Evolutionary conservation across 2,113 vertebrate genomes (phyloP), one percentile per base, ranked within the genome.

Genomic region (Thermophis baileyi): DNA sequence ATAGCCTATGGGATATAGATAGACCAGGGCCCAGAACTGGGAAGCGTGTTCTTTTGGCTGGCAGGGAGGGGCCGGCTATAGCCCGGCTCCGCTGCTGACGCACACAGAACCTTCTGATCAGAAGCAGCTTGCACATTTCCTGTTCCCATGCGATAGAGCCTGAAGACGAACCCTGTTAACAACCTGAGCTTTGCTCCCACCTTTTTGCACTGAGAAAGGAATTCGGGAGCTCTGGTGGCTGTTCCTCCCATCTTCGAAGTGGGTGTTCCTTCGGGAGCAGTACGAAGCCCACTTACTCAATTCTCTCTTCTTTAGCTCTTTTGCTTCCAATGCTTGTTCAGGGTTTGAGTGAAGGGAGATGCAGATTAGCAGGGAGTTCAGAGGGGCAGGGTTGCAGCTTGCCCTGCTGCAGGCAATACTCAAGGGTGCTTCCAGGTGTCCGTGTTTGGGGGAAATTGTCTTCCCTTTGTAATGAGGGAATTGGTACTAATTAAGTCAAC

Each of bases 1-100:
- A 86, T 90, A 90, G 89, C 92, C 40, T 40, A 46, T 90, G 81
- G 88, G 92, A 60, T 93, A 93, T 90, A 93, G 92, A 93, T 93
- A 93, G 92, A 51, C 74, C 74, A 49, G 51, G 89, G n/a, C 88
- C 89, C 89, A 51, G 89, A 90, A 49, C 46, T 22, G 89, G 47
- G 74, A 51, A 22, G 46, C n/a, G 0, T 87, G 74, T 89, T 93
- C 89, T 60, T 93, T 93, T 90, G 92, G 54, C 89, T 90, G 89
- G 81, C 89, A 46, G n/a, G 81, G 81, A 87, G 88, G 55, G 47
- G 92, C 54, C 86, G 89, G 89, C 86, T 93, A 53, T 35, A 93
- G 88, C 92, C 46, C 30, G 16, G 54, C 89, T 93, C 51, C 9
- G 12, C 53, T 90, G 88, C 92, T 93, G 92, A 93, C 89, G 81